These are phyloP conservation scores for Nerophis ophidion DNA, from an alignment of 2,113 vertebrate genomes.

Conservation along the genomic window DNA sequence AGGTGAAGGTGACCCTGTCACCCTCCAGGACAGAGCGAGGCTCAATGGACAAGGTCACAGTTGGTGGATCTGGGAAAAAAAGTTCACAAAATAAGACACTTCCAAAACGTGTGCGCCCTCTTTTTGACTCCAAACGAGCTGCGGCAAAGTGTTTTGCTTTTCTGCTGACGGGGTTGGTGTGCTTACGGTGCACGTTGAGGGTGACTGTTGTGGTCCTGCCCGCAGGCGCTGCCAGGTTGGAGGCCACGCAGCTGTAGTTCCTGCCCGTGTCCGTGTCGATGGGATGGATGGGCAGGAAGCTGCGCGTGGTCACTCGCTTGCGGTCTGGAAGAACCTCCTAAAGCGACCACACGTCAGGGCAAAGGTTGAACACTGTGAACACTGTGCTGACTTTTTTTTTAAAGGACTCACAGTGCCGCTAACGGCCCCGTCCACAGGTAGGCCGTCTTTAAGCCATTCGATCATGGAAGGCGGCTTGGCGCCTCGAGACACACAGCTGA, in stretches of 20 bases:
- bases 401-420: constrained; percentile 74
- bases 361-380: neutral
- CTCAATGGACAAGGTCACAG: constrained; percentile 89
- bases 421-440: constrained; percentile 77
- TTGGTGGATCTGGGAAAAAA: constrained; percentile 77
- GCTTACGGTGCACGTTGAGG: constrained; percentile 90
- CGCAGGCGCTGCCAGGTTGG: constrained; percentile 76
- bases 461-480: constrained; percentile 86
- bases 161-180: neutral
- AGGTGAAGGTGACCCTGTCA: constrained; percentile 87
- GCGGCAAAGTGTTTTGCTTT: neutral
- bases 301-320: constrained; percentile 85
- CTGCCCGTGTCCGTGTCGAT: constrained; percentile 84
- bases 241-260: constrained; percentile 82
- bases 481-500: constrained; percentile 85
- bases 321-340: constrained; percentile 85
- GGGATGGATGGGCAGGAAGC: constrained; percentile 81
- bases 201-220: constrained; percentile 84
- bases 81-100: neutral
- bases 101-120: neutral
- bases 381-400: neutral
- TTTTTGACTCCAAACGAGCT: neutral
- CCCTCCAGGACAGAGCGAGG: constrained; percentile 91
- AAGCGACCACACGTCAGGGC: neutral
- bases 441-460: constrained; percentile 84